Percentiles rank a stretch among this genome's conserved stretches.
Conservation (phyloP, 1,140 invertebrate species). For the Laodelphax striatellus region DNA sequence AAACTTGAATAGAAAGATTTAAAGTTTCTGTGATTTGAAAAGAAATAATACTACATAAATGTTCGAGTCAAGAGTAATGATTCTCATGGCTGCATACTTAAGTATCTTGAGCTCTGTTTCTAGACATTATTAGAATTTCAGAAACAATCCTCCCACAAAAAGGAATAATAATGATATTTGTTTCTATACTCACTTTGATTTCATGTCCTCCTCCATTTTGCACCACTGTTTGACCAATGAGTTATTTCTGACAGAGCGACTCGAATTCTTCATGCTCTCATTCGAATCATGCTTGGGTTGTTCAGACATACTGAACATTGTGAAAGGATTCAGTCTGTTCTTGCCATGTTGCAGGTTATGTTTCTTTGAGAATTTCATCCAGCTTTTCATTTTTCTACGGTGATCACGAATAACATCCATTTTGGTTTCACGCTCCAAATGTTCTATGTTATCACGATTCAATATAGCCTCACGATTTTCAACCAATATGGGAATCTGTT, state of each 20-base stretch:
- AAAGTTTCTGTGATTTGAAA: no score
- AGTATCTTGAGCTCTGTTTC: no score
- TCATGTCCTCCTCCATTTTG: slow-evolving; percentile 41
- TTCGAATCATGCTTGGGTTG: no score
- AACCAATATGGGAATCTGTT: slow-evolving; percentile 70
- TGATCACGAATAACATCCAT: slow-evolving; percentile 30
- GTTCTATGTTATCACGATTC: slow-evolving; percentile 41
- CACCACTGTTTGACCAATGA: slow-evolving; percentile 49
- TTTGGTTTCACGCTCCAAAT: slow-evolving; percentile 41
- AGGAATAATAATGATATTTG: no score
- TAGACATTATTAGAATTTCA: no score
- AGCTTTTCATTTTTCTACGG: slow-evolving; percentile 35
- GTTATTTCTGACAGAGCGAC: slow-evolving; percentile 30
- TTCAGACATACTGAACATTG: slow-evolving; percentile 12
- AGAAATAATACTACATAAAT: background rate
- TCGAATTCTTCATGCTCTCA: slow-evolving; percentile 23
- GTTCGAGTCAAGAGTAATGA: no score
- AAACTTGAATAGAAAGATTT: no score
- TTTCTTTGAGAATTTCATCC: slow-evolving; percentile 26
- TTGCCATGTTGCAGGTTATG: slow-evolving; percentile 31
- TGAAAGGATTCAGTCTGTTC: slow-evolving; percentile 19
- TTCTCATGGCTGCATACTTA: no score
- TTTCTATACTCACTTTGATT: slow-evolving; percentile 28
- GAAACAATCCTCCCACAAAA: no score
- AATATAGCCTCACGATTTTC: slow-evolving; percentile 60